Base-by-base conservation (phyloP, 2,113 vertebrate species). In the Eublepharis macularius region DNA sequence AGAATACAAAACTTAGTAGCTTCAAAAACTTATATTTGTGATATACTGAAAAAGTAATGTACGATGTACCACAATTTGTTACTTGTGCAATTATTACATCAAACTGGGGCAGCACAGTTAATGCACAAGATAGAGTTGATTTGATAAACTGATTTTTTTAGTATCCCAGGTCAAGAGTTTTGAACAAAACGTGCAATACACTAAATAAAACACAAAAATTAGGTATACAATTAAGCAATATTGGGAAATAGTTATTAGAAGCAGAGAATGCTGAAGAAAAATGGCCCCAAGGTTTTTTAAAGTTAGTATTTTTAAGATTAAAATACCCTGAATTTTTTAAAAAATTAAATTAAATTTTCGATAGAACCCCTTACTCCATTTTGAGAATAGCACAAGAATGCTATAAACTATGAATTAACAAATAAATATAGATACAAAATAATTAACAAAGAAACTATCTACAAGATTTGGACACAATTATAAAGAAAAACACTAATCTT, bases 11-110 rank as follows among this genome's bases (percentile, higher is more conserved):
- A n/a, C 11, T 47, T 70, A 75, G 60, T 57, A 29, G 45, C 39
- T 91, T 69, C 76, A 92, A 86, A 88, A 74, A 16, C 19, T 80
- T 80, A 84, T 82, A 24, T 16, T 26, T n/a, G 65, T 8, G 26
- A 77, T 0, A 2, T n/a, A 41, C 4, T 60, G 84, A 54, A 85
- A 60, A 47, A 36, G 65, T 73, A 76, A 54, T 26, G 29, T 60
- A 68, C 29, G 68, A 82, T 21, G 65, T 54, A 70, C 45, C 43
- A 90, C 76, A 45, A 47, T 43, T 26, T 63, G 24, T 24, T 63
- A 63, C 29, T 63, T 29, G 26, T 63, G 60, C 24, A 29, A 29
- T 63, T 63, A 63, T 29, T 63, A 29, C 4, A 29, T 63, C 8
- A 63, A 63, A 10, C 26, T 63, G 24, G 60, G 24, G 45, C 10